Evolutionary conservation across 2,113 vertebrate genomes (phyloP), one percentile per base, ranked within the genome.

Genomic region (Albula goreensis): DNA sequence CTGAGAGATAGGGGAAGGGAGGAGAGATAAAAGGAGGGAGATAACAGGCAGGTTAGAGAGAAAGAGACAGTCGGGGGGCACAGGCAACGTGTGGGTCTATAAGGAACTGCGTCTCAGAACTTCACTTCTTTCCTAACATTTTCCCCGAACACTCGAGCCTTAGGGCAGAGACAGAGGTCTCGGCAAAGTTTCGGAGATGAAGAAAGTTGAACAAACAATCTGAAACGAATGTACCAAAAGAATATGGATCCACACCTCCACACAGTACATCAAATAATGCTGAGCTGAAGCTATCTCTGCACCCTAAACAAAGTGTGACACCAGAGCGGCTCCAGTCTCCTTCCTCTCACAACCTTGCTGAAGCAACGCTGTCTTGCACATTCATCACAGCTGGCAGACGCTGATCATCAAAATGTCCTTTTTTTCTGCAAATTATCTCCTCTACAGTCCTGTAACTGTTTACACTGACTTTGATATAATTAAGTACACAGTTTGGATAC

Each of bases 1-100:
- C 91, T 93, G 92, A 96, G 92, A 93, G 93, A 96, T 83, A 96
- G 93, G 88, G 51, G 92, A 53, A 91, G 60, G 91, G 87, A 74
- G 31, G 85, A 84, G 86, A 66, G 50, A 86, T 81, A 90, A 81
- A 89, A 80, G 80, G 88, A 91, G 84, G 85, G 87, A 87, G 86
- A 52, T 78, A 84, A 87, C 78, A 89, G 89, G 89, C 85, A 87
- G 85, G 31, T n/a, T 50, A 74, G 70, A 88, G 80, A 84, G 87
- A 90, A 82, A 87, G 87, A 88, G 86, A 66, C 83, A 84, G 87
- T 63, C 86, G 89, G 88, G 83, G 90, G 86, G 85, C 78, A 84
- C 85, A 49, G 83, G 81, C 50, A 82, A 22, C 60, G 41, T 87
- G 83, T 78, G 82, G 85, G 57, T 77, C 57, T 51, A 66, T 82